Base-by-base conservation (phyloP, 1,140 invertebrate species). In the Zaprionus gabonicus region DNA sequence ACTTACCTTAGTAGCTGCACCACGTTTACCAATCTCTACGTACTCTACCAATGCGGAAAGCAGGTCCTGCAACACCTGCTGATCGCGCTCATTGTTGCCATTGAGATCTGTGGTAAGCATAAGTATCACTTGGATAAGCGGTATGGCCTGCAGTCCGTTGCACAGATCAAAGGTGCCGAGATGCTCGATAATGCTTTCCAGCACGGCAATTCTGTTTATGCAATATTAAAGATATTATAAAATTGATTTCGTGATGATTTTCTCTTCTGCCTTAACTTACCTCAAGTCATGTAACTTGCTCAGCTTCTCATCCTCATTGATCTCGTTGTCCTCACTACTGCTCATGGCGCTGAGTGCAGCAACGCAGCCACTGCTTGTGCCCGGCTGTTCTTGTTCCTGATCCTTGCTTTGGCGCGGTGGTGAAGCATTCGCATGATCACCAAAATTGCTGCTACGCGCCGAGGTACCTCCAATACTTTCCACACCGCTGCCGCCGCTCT, bases 391-490 rank as follows among this genome's bases (percentile, higher is more conserved):
- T 34, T 60, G 64, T 53, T 76, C 81, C 56, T 82, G 75, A 27
- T 71, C 77, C 3, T 83, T 85, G 15, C 81, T 73, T 34, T 88
- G 91, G 3, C 91, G 76, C 2, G 92, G 92, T 2, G 92, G 91
- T 25, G 92, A 93, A 4, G 87, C 77, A 38, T 91, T 91, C 0
- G 81, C 60, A 58, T 91, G 91, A 59, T 93, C 96, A 77, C 96
- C 97, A 92, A 98, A 98, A 1, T 97, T 97, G 82, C 97, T 98
- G 93, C 97, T 98, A 36, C 97, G 94, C 31, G 97, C 97, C 15
- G 97, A 98, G 74, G 97, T 96, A n/a, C 97, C 97, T 53, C 97
- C 97, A 78, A 98, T 97, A 82, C 97, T 98, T 87, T 98, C 97
- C 49, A 97, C 97, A 46, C 96, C 97, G 92, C 97, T 98, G 60